phyloP scores from a whole-genome alignment of 2,797 vertebrate genomes.

The Dryobates pubescens region DNA sequence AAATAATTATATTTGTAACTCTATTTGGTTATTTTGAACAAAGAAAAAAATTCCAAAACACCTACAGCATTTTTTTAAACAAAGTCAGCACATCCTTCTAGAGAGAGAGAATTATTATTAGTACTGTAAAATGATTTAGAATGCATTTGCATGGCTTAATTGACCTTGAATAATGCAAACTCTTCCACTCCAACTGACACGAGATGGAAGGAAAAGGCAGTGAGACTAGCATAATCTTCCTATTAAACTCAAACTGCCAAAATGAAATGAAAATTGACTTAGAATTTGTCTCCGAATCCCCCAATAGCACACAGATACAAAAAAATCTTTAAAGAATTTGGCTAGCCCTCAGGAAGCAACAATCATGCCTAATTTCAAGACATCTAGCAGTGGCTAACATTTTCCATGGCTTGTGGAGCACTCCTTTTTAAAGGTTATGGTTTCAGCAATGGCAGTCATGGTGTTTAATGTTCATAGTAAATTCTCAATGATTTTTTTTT shows the following conservation, averaged over 20 bases:
- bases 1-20: not conserved
- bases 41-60: not conserved
- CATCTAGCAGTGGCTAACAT: not conserved
- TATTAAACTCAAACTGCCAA: slow-evolving; percentile 22
- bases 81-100: not conserved
- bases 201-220: slow-evolving; percentile 22
- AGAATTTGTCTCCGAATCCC: slow-evolving; percentile 8
- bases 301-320: not conserved
- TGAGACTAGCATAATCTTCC: slow-evolving; percentile 34
- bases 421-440: not conserved
- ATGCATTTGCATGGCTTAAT: slow-evolving; percentile 59
- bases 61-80: not conserved
- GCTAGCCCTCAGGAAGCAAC: slow-evolving; percentile 4
- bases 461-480: not conserved
- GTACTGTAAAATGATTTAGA: slow-evolving; percentile 51
- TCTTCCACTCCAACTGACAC: not conserved
- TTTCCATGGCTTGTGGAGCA: not conserved
- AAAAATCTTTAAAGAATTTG: slow-evolving; percentile 7
- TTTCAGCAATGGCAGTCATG: not conserved
- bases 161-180: slow-evolving; percentile 59
- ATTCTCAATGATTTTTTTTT: not conserved
- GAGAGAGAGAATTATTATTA: slow-evolving; percentile 13
- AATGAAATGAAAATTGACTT: slow-evolving; percentile 32
- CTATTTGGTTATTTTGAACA: not conserved
- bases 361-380: not conserved